Conservation (phyloP, 2,797 vertebrate species). For the Platyrinchus mystaceus region DNA sequence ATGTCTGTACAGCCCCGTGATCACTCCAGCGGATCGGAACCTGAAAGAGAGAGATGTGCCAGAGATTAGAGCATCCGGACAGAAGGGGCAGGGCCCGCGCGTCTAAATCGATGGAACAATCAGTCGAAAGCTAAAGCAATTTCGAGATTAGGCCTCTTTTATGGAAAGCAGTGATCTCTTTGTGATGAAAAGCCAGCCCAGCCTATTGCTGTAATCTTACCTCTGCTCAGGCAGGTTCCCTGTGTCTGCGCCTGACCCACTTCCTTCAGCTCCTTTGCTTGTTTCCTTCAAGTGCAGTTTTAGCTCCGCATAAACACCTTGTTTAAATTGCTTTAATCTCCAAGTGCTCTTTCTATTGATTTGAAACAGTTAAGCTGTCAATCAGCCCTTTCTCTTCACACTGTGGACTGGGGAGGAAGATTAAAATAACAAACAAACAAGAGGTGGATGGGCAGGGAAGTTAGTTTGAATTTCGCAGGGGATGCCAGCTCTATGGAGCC, state of each 20-base stretch:
- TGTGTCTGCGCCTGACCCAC: slow-evolving; percentile 65
- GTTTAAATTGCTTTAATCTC: slow-evolving; percentile 77
- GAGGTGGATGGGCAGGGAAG: background rate
- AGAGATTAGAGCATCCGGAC: background rate
- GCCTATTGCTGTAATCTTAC: slow-evolving; percentile 60
- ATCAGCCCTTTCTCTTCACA: slow-evolving; percentile 67
- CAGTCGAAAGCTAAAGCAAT: slow-evolving; percentile 70
- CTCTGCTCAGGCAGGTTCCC: slow-evolving; percentile 24
- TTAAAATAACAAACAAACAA: slow-evolving; percentile 79
- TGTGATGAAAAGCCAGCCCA: slow-evolving; percentile 64
- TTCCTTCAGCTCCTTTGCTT: slow-evolving; percentile 65
- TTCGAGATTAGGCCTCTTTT: slow-evolving; percentile 69
- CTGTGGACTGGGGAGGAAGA: slow-evolving; percentile 50
- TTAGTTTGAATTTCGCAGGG: slow-evolving; percentile 2
- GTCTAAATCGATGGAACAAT: slow-evolving; percentile 75
- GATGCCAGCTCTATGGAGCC: background rate
- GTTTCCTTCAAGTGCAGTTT: slow-evolving; percentile 75
- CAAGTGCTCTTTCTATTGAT: slow-evolving; percentile 70
- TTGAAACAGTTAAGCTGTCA: slow-evolving; percentile 74
- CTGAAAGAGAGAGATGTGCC: background rate
- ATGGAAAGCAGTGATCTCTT: slow-evolving; percentile 63
- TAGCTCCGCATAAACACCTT: slow-evolving; percentile 73
- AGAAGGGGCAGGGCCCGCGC: background rate
- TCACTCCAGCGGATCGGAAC: background rate
- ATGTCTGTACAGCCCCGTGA: fast-evolving